Evolutionary conservation across 1,140 invertebrate genomes (phyloP).

Genomic region (Papilio helenus): DNA sequence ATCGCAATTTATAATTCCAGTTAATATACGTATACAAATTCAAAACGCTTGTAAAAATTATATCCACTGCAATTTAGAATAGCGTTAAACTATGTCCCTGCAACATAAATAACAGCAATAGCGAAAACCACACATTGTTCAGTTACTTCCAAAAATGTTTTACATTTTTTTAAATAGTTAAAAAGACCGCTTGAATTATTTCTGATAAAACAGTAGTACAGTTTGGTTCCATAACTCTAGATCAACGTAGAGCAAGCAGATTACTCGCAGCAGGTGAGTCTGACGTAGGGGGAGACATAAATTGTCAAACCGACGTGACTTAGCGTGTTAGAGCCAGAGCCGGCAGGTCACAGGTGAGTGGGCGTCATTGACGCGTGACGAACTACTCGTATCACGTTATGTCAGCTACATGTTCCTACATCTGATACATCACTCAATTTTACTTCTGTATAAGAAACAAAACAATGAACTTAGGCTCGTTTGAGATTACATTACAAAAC

Average conservation of each 20-base stretch:
- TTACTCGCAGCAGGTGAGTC: not conserved
- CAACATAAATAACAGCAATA: not conserved
- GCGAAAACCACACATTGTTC: not conserved
- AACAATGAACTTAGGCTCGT: too few relatives aligned
- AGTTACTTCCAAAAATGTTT: not conserved
- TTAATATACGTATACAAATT: not conserved
- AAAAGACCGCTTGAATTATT: not conserved
- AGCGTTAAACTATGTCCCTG: not conserved
- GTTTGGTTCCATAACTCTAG: not conserved
- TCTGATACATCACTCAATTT: not conserved
- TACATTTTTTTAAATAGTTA: not conserved
- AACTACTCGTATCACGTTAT: not conserved
- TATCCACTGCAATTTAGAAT: not conserved
- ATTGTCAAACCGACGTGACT: not conserved
- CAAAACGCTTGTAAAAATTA: not conserved
- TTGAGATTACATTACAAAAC: too few relatives aligned
- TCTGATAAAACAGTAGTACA: not conserved
- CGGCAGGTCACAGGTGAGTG: not conserved
- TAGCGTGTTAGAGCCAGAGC: not conserved
- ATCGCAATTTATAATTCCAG: not conserved
- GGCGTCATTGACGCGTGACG: not conserved
- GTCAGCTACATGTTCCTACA: not conserved
- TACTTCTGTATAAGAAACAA: not conserved
- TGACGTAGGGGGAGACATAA: constrained; percentile 6
- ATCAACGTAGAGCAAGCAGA: not conserved